These are phyloP conservation scores for Sylvietta virens DNA, from an alignment of 2,113 vertebrate genomes.

Conservation along the genomic window DNA sequence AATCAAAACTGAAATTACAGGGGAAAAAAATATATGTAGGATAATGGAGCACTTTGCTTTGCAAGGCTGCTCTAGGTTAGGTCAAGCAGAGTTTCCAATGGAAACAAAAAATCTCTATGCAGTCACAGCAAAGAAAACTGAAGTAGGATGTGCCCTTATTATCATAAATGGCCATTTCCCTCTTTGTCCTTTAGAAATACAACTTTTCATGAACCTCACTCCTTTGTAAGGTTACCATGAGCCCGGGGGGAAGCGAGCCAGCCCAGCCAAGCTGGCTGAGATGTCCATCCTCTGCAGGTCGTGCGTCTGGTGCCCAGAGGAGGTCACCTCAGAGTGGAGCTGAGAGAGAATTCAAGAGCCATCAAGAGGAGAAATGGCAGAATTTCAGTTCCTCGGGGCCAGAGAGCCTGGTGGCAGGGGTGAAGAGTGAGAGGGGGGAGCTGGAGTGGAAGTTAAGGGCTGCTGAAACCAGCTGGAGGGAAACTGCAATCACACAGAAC, in stretches of 20 bases:
- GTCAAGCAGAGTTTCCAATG: background rate
- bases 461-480: background rate
- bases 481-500: background rate
- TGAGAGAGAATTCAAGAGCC: background rate
- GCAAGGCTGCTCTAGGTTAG: background rate
- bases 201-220: background rate
- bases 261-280: background rate
- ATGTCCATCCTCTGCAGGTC: accelerated
- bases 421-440: background rate
- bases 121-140: background rate
- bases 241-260: background rate
- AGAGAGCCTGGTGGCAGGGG: background rate
- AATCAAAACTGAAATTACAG: background rate
- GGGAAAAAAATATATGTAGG: background rate
- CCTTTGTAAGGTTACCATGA: background rate
- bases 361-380: background rate
- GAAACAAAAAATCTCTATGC: background rate
- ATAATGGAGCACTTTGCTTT: background rate
- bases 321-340: background rate
- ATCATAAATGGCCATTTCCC: background rate
- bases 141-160: background rate
- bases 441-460: background rate
- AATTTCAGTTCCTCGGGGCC: background rate
- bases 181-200: background rate
- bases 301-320: background rate